phyloP scores from a whole-genome alignment of 2,797 vertebrate species.

The Coregonus ussuriensis region DNA sequence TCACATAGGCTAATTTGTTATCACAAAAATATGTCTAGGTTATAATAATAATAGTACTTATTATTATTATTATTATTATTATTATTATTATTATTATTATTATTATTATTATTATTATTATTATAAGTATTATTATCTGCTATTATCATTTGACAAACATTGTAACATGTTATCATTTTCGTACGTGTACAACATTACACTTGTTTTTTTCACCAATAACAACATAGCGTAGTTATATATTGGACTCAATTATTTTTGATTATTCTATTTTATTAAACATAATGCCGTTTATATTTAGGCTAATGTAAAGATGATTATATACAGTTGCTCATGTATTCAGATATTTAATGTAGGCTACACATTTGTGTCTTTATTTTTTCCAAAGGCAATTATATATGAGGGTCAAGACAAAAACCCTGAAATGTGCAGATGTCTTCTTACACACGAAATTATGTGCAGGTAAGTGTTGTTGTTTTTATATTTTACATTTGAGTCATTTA shows the following conservation, averaged over 20 bases:
- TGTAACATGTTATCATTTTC: neutral
- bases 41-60: conserved; percentile 10
- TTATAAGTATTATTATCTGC: conserved; percentile 22
- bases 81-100: conserved; percentile 1
- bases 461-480: conserved; percentile 69
- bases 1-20: conserved; percentile 35
- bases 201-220: neutral
- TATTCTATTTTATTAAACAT: neutral
- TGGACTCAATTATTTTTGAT: neutral
- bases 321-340: neutral
- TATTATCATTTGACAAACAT: neutral
- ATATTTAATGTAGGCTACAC: neutral
- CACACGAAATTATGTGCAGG: conserved; percentile 98
- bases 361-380: conserved; percentile 46
- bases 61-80: no score
- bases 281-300: neutral
- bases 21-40: conserved; percentile 19
- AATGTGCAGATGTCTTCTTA: conserved; percentile 98
- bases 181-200: neutral
- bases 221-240: neutral
- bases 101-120: neutral
- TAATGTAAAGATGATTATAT: neutral
- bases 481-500: no score
- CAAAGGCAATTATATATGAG: conserved; percentile 96
- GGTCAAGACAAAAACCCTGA: conserved; percentile 99